Conservation (phyloP, 2,888 invertebrate genomes). For the Stenurella melanura region DNA sequence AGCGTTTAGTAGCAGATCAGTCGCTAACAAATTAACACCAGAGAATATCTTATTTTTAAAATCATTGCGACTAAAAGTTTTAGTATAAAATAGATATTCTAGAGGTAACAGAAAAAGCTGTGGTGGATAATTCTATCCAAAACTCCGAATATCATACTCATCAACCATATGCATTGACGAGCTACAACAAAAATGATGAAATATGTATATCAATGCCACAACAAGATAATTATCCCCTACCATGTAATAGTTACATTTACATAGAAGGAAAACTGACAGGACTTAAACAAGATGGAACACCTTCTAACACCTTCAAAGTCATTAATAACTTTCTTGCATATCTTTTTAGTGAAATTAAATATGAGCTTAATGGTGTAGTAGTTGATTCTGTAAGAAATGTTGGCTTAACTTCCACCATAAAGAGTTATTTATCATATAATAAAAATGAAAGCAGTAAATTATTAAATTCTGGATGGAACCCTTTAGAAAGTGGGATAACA, state of each 20-base stretch:
- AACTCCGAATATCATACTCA: conserved; percentile 6
- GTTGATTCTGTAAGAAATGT: conserved; percentile 9
- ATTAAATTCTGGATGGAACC: no score
- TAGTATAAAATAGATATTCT: background rate
- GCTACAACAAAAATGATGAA: conserved; percentile 1
- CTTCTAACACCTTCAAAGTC: background rate
- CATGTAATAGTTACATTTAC: background rate
- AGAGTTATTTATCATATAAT: conserved; percentile 4
- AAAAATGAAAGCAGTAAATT: no score
- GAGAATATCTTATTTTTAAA: background rate
- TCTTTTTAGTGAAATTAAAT: conserved; percentile 3
- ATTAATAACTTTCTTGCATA: conserved; percentile 4
- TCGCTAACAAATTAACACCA: background rate
- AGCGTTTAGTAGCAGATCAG: background rate
- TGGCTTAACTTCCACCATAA: background rate
- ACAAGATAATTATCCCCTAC: background rate
- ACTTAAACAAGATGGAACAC: background rate
- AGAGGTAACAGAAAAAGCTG: background rate
- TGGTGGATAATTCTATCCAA: background rate
- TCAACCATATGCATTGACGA: background rate
- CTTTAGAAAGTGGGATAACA: no score
- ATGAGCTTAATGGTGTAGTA: background rate
- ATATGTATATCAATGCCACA: background rate
- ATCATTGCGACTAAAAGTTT: background rate
- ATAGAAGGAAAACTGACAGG: background rate